These are phyloP conservation scores for Eudyptes chrysolophus DNA, from an alignment of 2,113 vertebrate genomes.

Conservation along the genomic window DNA sequence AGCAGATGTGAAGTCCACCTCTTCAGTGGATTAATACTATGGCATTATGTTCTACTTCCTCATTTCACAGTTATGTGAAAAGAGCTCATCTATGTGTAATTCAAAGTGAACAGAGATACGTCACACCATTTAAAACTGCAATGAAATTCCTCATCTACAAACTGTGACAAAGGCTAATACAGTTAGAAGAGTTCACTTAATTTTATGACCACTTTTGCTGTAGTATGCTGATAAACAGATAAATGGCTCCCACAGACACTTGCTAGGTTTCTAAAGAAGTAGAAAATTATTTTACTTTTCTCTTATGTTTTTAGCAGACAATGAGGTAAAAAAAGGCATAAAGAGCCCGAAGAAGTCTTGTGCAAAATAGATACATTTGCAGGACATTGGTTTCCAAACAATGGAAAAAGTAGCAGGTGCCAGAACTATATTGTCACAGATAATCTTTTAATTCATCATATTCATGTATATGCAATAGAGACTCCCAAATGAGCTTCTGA, in stretches of 20 bases:
- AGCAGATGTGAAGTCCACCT: background rate
- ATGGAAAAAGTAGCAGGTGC: background rate
- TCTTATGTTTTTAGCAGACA: background rate
- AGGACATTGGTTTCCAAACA: background rate
- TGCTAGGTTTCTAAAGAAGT: background rate
- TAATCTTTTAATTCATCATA: background rate
- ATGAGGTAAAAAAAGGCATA: background rate
- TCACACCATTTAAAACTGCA: background rate
- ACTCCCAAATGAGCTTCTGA: background rate
- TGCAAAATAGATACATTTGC: background rate
- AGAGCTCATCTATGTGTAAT: background rate
- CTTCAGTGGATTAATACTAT: background rate
- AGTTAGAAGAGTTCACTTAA: background rate
- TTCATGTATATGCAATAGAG: background rate
- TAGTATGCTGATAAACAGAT: background rate
- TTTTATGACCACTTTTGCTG: background rate
- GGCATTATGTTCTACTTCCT: background rate
- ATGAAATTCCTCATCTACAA: background rate
- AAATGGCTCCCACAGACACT: background rate
- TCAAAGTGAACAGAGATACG: background rate
- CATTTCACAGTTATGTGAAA: background rate
- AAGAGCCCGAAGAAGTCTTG: background rate
- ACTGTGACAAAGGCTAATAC: background rate
- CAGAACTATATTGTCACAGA: background rate
- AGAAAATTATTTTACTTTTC: background rate